Evolutionary conservation across 2,888 invertebrate species (phyloP), one percentile per base, ranked within the genome.

Genomic region (Kryphioiulus occultus): DNA sequence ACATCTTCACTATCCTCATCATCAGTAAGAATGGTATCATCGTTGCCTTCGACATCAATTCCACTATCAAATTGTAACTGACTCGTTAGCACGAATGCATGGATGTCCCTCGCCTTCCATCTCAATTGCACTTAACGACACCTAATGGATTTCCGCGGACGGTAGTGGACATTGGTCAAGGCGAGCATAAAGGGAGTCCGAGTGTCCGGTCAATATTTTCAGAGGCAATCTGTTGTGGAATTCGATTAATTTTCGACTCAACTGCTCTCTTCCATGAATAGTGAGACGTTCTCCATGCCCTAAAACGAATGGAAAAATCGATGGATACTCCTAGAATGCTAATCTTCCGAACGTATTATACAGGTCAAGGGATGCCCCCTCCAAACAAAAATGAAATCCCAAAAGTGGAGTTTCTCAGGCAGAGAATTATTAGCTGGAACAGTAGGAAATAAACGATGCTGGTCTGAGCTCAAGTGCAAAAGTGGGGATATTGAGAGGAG

Each of bases 91-190:
- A 30, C 30, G 78, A 78, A 30, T 4, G 44, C 44, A 44, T 30
- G 26, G 30, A 30, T 30, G 26, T 30, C 78, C 78, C 78, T 78
- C 78, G 15, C 78, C 17, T 78, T 78, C 78, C 78, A 30, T 26
- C 78, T 78, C 78, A 78, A 78, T 78, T 30, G 78, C 78, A 78
- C 78, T 78, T 78, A 78, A 78, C 78, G 78, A 78, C 78, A 78
- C 78, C 78, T 78, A 78, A 78, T 78, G 78, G 78, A 30, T 30
- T 78, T 68, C 7, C 78, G 7, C 26, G 7, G 78, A 68, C 10
- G 78, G 15, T 30, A 30, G 78, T 78, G 78, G 78, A 78, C 78
- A 30, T 17, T 78, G 78, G 78, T 78, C 78, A 78, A 30, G 12
- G 26, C 78, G 78, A 78, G 78, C 78, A 78, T 78, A 30, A 78